A percentile compares a stretch with the other conserved stretches of the same genome.
Conservation (phyloP, 2,888 invertebrate genomes). For the Notodonta ziczac region DNA sequence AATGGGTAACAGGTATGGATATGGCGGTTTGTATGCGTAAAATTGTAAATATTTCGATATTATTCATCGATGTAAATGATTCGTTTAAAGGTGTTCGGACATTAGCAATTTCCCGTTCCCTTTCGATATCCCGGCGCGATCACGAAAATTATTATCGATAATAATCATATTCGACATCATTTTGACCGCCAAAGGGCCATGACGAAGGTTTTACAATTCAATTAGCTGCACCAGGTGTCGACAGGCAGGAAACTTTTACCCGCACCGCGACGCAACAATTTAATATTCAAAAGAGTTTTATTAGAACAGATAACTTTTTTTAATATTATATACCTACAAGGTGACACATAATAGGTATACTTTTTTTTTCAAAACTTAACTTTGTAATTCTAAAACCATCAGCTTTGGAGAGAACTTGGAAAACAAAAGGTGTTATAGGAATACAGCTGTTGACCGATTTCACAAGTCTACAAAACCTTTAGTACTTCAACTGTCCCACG, state of each 20-base stretch:
- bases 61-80: slow-evolving; percentile 13
- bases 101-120: slow-evolving; percentile 54
- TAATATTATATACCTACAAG: too few species aligned
- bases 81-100: slow-evolving; percentile 28
- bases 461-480: too few species aligned
- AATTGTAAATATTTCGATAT: slow-evolving; percentile 10
- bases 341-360: too few species aligned
- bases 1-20: background rate
- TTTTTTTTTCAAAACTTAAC: too few species aligned
- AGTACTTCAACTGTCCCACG: too few species aligned
- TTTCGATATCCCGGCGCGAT: slow-evolving; percentile 61
- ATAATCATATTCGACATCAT: slow-evolving; percentile 74
- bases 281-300: slow-evolving; percentile 67
- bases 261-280: slow-evolving; percentile 55
- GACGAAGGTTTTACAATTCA: slow-evolving; percentile 82
- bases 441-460: too few species aligned
- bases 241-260: slow-evolving; percentile 66
- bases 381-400: too few species aligned
- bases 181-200: slow-evolving; percentile 78
- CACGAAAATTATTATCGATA: slow-evolving; percentile 71
- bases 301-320: slow-evolving; percentile 58
- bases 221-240: slow-evolving; percentile 79
- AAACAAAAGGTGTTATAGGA: too few species aligned
- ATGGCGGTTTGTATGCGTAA: background rate
- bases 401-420: too few species aligned